Base-by-base conservation (phyloP, 2,113 vertebrate species). In the Corythaeola cristata region DNA sequence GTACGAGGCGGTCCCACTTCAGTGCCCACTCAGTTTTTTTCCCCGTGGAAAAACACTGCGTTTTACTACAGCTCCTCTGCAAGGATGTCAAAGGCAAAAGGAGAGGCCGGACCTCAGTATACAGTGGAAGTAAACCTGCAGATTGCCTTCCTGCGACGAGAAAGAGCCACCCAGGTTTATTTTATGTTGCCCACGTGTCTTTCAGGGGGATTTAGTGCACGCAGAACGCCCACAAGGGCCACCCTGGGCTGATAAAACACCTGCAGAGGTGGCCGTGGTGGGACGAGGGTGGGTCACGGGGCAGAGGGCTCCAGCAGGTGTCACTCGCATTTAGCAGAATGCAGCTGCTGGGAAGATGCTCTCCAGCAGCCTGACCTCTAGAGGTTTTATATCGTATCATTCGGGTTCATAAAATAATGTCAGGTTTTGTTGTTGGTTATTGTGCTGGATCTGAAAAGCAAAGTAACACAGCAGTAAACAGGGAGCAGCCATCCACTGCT, bases 221-320 rank as follows among this genome's bases (percentile, higher is more conserved):
- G 0, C 39, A 27, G 33, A 2, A 4, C 9, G 11, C 44, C 56
- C 15, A 13, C 41, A 39, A n/a, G 23, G 15, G 12, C 9, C 72
- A 13, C 16, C 26, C 47, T 8, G 60, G 32, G 64, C 80, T 9
- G 41, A 4, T 7, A 6, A 18, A 41, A 15, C 35, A 21, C 69
- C 49, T 50, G 41, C 49, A 21, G 56, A 56, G 35, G 33, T 21
- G 45, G 11, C 9, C 0, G 19, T 19, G 80, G n/a, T 55, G 85
- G 80, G 60, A n/a, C 8, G 2, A 39, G 66, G 44, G 28, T 41
- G 77, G 45, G 27, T 33, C 22, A 8, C 17, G 13, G 18, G 44
- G 47, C 5, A 32, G 58, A 35, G n/a, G 59, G 59, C 15, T 66
- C 96, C 97, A 87, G 97, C 87, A 97, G 97, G 76, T 95, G 97